Evolutionary conservation across 1,140 invertebrate species (phyloP), one percentile per base, ranked within the genome.

Genomic region (Bombyx mandarina): DNA sequence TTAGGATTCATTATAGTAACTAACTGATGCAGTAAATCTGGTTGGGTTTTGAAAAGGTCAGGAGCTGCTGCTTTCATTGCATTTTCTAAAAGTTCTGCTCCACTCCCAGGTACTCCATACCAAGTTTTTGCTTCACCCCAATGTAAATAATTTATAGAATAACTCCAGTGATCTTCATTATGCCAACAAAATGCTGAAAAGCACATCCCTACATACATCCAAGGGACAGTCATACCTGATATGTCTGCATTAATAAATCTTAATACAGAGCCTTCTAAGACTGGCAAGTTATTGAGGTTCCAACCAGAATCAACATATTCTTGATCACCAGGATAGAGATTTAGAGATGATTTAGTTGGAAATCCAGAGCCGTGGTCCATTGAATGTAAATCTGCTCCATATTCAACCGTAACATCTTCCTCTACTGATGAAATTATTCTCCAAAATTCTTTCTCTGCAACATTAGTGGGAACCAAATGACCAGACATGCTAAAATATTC

Each of bases 131-230:
- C 91, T 79, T 95, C 94, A 69, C 93, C 97, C 98, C 98, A 99
- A 82, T 99, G 99, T 58, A 99, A 89, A 86, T 99, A 99, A 88
- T 99, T 99, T 58, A 99, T 99, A 1, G 98, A 99, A 87, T 99
- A 99, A 75, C 97, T 99, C 98, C 98, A 99, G 76, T 99, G 99
- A 87, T 99, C 99, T 89, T 99, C 99, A 82, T 98, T 99, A 78
- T 99, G 99, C 97, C 98, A 99, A 81, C 98, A 99, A 85, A 99
- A 99, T 54, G 98, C 98, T 9, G 97, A 97, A 88, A 99, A 99
- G 83, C 98, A 99, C 99, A 99, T 99, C 43, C 99, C 99, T 55
- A 99, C 98, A 89, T 99, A 99, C 93, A 99, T 99, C 98, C 98
- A 99, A 1, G 98, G 98, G 26, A 98, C 95, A 82, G 97, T 98